Base-by-base conservation (phyloP, 2,888 invertebrate genomes). In the Exocentrus adspersus region DNA sequence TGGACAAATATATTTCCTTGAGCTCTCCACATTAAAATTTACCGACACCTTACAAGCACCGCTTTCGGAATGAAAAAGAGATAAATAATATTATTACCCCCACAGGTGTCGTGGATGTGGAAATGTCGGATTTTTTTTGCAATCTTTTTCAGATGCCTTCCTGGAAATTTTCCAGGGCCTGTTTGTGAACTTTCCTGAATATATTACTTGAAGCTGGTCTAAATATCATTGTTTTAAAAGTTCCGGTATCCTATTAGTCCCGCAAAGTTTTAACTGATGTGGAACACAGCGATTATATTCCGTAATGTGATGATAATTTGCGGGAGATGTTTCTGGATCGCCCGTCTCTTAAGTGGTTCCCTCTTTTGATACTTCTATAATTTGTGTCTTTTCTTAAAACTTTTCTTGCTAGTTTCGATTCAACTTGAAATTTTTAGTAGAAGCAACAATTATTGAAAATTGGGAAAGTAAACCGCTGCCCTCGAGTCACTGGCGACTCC, bases 221-320 rank as follows among this genome's bases (percentile, higher is more conserved):
- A 66, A 67, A 71, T 68, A 69, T 67, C 60, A 70, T 71, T 70
- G 67, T 71, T 71, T 58, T 54, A 70, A 65, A 70, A 73, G 65
- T 71, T 64, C 42, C 50, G 51, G 48, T 67, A 69, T 68, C 68
- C 62, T 69, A 68, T 71, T 70, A 72, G 68, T 68, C 65, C 52
- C 45, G 42, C 53, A 59, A 71, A 72, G 56, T 65, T 69, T 70
- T 63, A 71, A 67, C 67, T 71, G 65, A 71, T 68, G 69, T 59
- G 63, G 60, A 69, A 70, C 69, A 67, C 52, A 21, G 52, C 60
- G 66, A 70, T 70, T 64, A 70, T 68, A 62, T 60, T 48, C 62
- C 50, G 54, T 64, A 70, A 68, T 68, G 64, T 60, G 62, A 68
- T 67, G 65, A 70, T 70, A 70, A 70, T 70, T 70, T 64, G 64